A percentile compares a stretch with the other conserved stretches of the same genome.
These are phyloP conservation scores for Deroptyus accipitrinus DNA, from an alignment of 2,113 vertebrate genomes.

Conservation along the genomic window DNA sequence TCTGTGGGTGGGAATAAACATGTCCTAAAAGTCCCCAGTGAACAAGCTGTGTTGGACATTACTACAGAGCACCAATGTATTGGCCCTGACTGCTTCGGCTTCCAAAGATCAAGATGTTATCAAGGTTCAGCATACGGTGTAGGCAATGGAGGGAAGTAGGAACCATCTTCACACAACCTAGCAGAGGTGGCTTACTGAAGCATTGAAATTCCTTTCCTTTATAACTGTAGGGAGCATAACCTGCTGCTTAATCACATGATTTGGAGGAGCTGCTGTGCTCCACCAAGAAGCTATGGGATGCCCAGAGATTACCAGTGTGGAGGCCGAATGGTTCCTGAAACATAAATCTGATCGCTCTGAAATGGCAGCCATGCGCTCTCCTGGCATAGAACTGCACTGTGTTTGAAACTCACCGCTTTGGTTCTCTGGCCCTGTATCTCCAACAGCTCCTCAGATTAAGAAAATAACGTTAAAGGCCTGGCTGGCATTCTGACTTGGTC, in stretches of 20 bases:
- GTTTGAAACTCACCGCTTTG: neutral
- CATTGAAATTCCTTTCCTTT: neutral
- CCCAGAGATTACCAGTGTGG: neutral
- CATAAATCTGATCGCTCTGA: neutral
- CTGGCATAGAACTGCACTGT: neutral
- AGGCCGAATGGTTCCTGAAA: neutral
- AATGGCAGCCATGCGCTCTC: neutral
- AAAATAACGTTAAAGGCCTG: constrained; percentile 10
- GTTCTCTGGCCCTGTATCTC: neutral
- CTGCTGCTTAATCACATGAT: neutral
- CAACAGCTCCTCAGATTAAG: constrained; percentile 27
- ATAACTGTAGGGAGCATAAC: neutral
- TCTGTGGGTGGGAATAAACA: neutral
- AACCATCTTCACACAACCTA: neutral
- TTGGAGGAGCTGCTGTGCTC: neutral
- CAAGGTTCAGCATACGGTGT: neutral
- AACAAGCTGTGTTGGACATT: neutral
- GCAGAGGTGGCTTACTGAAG: neutral
- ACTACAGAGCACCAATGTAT: neutral
- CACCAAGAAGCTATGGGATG: neutral
- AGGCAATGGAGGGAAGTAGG: neutral
- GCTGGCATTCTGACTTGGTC: neutral
- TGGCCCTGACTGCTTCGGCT: neutral
- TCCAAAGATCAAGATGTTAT: neutral
- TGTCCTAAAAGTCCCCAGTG: neutral